These are phyloP conservation scores for Augochlorella aurata DNA, from an alignment of 2,888 invertebrate genomes.

Conservation along the genomic window DNA sequence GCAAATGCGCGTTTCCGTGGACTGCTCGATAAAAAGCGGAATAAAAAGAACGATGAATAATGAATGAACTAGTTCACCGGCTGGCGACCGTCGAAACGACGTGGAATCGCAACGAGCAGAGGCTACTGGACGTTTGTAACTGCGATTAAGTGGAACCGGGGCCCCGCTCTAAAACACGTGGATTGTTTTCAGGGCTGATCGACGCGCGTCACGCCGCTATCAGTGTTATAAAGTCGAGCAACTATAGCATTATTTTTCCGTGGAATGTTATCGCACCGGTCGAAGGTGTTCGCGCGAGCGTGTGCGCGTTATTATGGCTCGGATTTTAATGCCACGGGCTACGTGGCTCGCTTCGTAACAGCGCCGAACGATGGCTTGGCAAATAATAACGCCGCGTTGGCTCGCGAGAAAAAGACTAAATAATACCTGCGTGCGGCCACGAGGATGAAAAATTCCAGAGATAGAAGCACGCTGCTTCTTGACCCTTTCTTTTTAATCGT, in stretches of 20 bases:
- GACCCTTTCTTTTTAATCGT: background rate
- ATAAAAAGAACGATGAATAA: conserved; percentile 3
- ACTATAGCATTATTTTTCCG: conserved; percentile 45
- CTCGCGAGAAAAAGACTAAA: background rate
- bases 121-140: background rate
- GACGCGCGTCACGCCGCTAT: conserved; percentile 58
- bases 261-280: conserved; percentile 71
- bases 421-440: background rate
- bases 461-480: no score
- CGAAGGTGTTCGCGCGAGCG: conserved; percentile 59
- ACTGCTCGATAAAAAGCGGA: background rate
- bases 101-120: background rate
- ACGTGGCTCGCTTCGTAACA: conserved; percentile 26
- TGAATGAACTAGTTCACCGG: conserved; percentile 2
- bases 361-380: background rate
- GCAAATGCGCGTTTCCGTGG: conserved; percentile 8
- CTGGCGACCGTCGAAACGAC: background rate
- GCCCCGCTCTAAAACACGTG: background rate
- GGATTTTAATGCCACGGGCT: conserved; percentile 66
- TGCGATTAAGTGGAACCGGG: background rate
- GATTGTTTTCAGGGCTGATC: conserved; percentile 19
- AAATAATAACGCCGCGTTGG: conserved; percentile 1
- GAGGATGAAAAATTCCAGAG: background rate
- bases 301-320: conserved; percentile 69
- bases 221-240: conserved; percentile 68